Evolutionary conservation across 2,888 invertebrate genomes (phyloP).

Genomic region (Archaeoteleia sp.): DNA sequence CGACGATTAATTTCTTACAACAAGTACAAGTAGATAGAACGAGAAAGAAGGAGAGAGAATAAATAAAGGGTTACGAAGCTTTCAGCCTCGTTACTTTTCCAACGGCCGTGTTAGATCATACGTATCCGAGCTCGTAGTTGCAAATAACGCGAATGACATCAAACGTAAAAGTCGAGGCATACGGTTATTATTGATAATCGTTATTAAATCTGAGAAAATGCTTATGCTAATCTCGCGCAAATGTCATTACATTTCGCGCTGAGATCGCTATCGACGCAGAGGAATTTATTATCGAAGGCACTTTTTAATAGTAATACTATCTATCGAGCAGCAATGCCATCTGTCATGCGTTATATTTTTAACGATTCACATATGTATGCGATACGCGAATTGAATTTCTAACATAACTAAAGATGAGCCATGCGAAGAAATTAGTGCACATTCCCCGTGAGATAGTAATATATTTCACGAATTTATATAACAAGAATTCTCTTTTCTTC

Average conservation of each 20-base stretch:
- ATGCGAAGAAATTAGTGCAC: conserved; percentile 9
- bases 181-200: conserved; percentile 45
- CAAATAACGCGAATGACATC: conserved; percentile 35
- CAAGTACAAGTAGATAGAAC: conserved; percentile 40
- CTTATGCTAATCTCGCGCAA: conserved; percentile 46
- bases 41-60: conserved; percentile 33
- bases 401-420: conserved; percentile 5
- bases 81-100: conserved; percentile 10
- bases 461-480: not conserved
- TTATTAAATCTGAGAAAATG: conserved; percentile 48
- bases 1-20: conserved; percentile 40
- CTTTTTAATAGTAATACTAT: conserved; percentile 42
- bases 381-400: conserved; percentile 24
- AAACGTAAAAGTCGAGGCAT: conserved; percentile 32
- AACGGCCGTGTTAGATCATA: conserved; percentile 44
- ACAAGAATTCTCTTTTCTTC: no score
- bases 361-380: conserved; percentile 13
- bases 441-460: conserved; percentile 1
- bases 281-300: conserved; percentile 47
- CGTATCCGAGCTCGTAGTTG: conserved; percentile 14
- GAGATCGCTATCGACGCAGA: conserved; percentile 43
- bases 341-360: conserved; percentile 38
- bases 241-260: conserved; percentile 39
- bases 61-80: conserved; percentile 36
- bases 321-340: conserved; percentile 29